These are phyloP conservation scores for Sturnira hondurensis DNA, from an alignment of 2,113 vertebrate species.

Conservation along the genomic window DNA sequence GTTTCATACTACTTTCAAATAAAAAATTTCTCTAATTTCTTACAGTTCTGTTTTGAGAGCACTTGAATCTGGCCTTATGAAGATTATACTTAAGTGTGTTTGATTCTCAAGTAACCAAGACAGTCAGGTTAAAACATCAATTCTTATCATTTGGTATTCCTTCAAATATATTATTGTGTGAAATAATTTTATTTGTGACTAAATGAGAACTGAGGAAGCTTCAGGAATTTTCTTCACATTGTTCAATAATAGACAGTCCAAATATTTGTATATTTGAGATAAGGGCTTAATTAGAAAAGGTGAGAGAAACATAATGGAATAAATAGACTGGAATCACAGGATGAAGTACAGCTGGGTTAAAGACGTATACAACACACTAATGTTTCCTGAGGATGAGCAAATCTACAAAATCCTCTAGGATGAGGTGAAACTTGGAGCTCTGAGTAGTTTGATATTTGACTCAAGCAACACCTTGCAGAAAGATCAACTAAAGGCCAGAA, in stretches of 20 bases:
- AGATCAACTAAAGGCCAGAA: fast-evolving
- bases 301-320: not conserved
- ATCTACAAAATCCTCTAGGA: not conserved
- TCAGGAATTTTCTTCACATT: not conserved
- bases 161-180: not conserved
- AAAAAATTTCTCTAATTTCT: not conserved
- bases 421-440: not conserved
- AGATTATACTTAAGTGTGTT: not conserved
- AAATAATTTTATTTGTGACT: no score
- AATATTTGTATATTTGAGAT: not conserved
- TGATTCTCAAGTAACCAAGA: not conserved
- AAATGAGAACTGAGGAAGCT: not conserved
- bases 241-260: not conserved
- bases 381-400: not conserved
- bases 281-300: not conserved
- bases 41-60: not conserved
- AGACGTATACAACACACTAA: not conserved
- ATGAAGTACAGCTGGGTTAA: not conserved
- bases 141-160: not conserved
- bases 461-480: not conserved
- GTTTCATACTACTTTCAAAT: not conserved
- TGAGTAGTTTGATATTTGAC: not conserved
- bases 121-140: not conserved
- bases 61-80: not conserved
- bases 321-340: not conserved